Base-by-base conservation (phyloP, 2,113 vertebrate species). In the Nematolebias whitei region DNA sequence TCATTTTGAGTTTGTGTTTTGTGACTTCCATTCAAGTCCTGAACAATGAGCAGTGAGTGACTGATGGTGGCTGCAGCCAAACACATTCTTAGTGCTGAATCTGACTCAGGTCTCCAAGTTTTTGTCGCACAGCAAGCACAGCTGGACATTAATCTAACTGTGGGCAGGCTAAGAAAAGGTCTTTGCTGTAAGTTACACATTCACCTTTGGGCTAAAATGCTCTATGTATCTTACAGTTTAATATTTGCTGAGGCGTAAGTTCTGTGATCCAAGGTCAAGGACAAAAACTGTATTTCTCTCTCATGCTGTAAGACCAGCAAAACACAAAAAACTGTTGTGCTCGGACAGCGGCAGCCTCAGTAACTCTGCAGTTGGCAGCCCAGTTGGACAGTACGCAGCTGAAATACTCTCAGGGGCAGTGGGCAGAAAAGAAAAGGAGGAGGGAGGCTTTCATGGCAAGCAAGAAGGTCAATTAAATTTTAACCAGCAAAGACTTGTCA, bases 21-120 rank as follows among this genome's bases (percentile, higher is more conserved):
- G 60, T 83, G 75, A 80, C 67, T 15, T 63, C 19, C 24, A 43
- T 76, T 71, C 80, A 75, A 61, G 53, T 61, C 16, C 59, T 64
- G 61, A 49, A 84, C 72, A 85, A 79, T 40, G 51, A 73, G 49
- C 45, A 57, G 64, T 85, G 78, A 89, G 67, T 86, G 80, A 89
- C 45, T 80, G 73, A 86, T 85, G 70, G 63, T 19, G 79, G 55
- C 63, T 68, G 19, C 32, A 35, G 76, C 82, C 66, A 87, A 84
- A 88, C 59, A 83, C 82, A 82, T 81, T 65, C 73, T 74, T 10
- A 5, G 63, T 63, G 53, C 66, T 69, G 71, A 43, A 74, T 20
- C 65, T 73, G 57, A 76, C 79, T 72, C 23, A 74, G 22, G 19
- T 45, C 63, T 38, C 59, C 54, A 35, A 68, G 56, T 54, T 60